A percentile compares a stretch with the other conserved stretches of the same genome.
Conservation (phyloP, 2,888 invertebrate species). For the Aquatica leii region DNA sequence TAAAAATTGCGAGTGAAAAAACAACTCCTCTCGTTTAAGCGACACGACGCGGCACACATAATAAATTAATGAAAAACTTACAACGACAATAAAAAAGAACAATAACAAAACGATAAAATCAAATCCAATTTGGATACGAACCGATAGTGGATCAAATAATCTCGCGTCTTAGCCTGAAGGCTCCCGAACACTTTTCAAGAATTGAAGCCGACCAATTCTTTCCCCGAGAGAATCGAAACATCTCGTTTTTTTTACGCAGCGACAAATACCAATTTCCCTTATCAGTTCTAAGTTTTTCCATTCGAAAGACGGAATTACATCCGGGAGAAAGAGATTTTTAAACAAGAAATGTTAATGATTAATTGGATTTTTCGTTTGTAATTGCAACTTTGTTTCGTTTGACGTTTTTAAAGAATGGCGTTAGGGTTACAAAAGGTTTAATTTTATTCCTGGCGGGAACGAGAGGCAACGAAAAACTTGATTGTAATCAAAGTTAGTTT, state of each 20-base stretch:
- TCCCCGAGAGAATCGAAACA: conserved; percentile 55
- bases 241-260: conserved; percentile 49
- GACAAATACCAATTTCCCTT: conserved; percentile 58
- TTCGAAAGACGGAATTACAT: conserved; percentile 13
- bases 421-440: conserved; percentile 25
- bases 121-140: conserved; percentile 46
- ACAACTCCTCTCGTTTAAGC: conserved; percentile 2
- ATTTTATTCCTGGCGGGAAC: conserved; percentile 19
- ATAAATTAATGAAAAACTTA: too few species aligned
- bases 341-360: background rate
- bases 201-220: conserved; percentile 52
- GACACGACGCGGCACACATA: too few species aligned
- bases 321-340: background rate
- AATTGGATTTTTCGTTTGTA: conserved; percentile 18
- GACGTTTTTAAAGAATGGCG: conserved; percentile 18
- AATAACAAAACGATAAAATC: conserved; percentile 33
- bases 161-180: conserved; percentile 29
- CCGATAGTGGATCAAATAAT: conserved; percentile 47
- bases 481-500: conserved; percentile 18
- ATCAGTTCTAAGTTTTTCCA: conserved; percentile 50
- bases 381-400: conserved; percentile 12
- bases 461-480: conserved; percentile 5
- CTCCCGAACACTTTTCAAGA: conserved; percentile 39
- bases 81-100: conserved; percentile 6
- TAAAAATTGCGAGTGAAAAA: conserved; percentile 24